Evolutionary conservation across 1,140 invertebrate species (phyloP).

Genomic region (Drosophila ananassae): DNA sequence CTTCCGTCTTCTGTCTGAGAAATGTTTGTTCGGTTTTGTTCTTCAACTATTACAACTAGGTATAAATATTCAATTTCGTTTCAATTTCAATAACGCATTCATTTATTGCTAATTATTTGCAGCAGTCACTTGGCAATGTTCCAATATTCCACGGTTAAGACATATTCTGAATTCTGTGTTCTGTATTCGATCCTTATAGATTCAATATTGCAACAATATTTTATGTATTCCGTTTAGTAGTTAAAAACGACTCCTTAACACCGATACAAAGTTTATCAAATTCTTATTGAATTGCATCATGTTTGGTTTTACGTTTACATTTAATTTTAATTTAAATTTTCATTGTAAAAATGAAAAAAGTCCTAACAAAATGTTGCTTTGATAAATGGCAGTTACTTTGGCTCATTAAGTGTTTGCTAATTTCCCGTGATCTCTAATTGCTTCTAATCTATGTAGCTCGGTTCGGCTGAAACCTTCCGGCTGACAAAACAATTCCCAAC

Average conservation of each 20-base stretch:
- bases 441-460: not conserved
- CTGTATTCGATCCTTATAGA: slow-evolving; percentile 30
- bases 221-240: slow-evolving; percentile 22
- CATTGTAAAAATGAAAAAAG: slow-evolving; percentile 71
- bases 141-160: slow-evolving; percentile 42
- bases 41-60: slow-evolving; percentile 32
- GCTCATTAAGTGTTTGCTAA: slow-evolving; percentile 66
- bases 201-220: slow-evolving; percentile 49
- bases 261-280: slow-evolving; percentile 68
- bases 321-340: slow-evolving; percentile 43
- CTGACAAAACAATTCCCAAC: slow-evolving; percentile 36
- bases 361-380: slow-evolving; percentile 63
- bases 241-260: slow-evolving; percentile 69
- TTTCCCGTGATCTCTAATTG: slow-evolving; percentile 20
- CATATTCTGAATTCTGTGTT: slow-evolving; percentile 44
- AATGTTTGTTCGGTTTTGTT: slow-evolving; percentile 1
- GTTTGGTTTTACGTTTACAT: slow-evolving; percentile 33
- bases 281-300: slow-evolving; percentile 55
- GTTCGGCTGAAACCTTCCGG: slow-evolving; percentile 65
- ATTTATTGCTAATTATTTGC: slow-evolving; percentile 52
- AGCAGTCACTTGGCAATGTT: slow-evolving; percentile 75
- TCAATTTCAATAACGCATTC: slow-evolving; percentile 25
- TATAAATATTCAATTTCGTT: slow-evolving; percentile 45
- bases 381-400: slow-evolving; percentile 82
- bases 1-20: slow-evolving; percentile 16